These are phyloP conservation scores for Lepidochrysops patricia DNA, from an alignment of 2,888 invertebrate species.

Conservation along the genomic window DNA sequence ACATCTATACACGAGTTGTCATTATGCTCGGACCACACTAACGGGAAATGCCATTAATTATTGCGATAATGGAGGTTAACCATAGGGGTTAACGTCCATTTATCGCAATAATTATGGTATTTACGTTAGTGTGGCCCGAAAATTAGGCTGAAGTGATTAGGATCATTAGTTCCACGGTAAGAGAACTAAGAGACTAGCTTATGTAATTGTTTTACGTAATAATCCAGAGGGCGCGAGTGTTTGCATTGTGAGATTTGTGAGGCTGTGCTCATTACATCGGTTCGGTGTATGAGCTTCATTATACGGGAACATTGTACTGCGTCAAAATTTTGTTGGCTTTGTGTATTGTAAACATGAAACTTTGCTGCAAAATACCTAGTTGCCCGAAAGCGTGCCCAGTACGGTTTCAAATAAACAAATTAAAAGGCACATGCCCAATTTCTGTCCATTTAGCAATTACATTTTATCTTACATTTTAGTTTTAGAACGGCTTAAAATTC, in stretches of 20 bases:
- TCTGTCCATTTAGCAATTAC: not conserved
- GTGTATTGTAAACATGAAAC: not conserved
- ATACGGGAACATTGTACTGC: not conserved
- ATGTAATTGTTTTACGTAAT: not conserved
- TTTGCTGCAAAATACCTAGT: not conserved
- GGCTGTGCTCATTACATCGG: slow-evolving; percentile 9
- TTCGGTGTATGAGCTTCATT: not conserved
- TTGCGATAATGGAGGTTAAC: too few relatives aligned
- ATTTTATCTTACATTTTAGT: too few relatives aligned
- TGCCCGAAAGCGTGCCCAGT: not conserved
- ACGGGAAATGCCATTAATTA: too few relatives aligned
- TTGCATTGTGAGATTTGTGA: not conserved
- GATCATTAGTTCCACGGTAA: too few relatives aligned
- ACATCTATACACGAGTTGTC: too few relatives aligned
- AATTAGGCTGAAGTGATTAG: too few relatives aligned
- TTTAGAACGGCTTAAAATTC: too few relatives aligned
- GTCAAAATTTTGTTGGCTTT: not conserved
- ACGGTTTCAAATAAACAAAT: not conserved
- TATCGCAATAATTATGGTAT: too few relatives aligned
- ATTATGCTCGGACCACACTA: too few relatives aligned
- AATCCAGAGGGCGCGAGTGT: not conserved
- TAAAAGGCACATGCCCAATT: not conserved
- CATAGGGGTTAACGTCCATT: too few relatives aligned
- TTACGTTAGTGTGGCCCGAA: too few relatives aligned
- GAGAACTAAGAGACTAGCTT: not conserved